A percentile compares a stretch with the other conserved stretches of the same genome.
phyloP scores from a whole-genome alignment of 2,888 invertebrate species.

The Belgica antarctica region DNA sequence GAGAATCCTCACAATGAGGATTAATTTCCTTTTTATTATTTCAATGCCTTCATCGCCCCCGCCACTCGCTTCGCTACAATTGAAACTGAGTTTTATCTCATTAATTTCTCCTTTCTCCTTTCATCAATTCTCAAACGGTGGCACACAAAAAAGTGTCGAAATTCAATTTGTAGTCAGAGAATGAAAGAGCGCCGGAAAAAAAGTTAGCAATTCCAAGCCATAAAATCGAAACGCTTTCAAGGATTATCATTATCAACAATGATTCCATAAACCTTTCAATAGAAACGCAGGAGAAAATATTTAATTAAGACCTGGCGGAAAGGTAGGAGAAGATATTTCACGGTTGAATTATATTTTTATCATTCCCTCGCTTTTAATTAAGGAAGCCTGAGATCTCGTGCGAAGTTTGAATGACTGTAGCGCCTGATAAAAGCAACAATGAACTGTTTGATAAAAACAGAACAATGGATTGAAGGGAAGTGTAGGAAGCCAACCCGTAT shows the following conservation, averaged over 20 bases:
- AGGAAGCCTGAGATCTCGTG: no score
- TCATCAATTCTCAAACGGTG: neutral
- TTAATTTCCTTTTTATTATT: constrained; percentile 37
- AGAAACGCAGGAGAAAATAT: neutral
- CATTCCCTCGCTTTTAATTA: constrained; percentile 17
- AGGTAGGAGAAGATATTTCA: constrained; percentile 9
- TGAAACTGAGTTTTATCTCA: constrained; percentile 34
- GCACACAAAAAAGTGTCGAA: neutral
- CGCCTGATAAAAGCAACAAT: no score
- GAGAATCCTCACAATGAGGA: constrained; percentile 27
- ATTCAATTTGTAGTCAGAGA: constrained; percentile 17
- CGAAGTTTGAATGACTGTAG: no score
- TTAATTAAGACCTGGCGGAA: constrained; percentile 19
- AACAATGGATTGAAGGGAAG: no score
- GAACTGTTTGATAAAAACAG: no score
- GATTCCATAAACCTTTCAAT: constrained; percentile 4
- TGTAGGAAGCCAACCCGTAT: no score
- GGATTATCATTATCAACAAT: constrained; percentile 32
- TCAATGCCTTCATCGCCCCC: constrained; percentile 4
- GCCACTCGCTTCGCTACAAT: neutral
- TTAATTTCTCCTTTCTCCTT: constrained; percentile 28
- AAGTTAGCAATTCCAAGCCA: constrained; percentile 26
- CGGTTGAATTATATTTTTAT: no score
- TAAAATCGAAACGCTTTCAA: constrained; percentile 8
- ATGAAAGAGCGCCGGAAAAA: neutral